Conservation (phyloP, 2,113 vertebrate genomes). For the Myiagra hebetior region DNA sequence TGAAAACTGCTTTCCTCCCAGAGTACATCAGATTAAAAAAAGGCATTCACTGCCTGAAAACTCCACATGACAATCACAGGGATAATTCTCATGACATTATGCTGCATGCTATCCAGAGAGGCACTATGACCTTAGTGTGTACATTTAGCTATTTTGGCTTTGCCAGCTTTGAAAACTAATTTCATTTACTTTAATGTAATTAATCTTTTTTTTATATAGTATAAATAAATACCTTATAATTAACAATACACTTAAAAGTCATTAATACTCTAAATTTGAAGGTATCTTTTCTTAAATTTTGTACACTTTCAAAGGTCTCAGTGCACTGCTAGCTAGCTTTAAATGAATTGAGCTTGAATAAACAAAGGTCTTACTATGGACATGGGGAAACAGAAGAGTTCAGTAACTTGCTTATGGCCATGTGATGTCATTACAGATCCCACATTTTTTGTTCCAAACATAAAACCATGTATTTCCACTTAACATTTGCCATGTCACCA, state of each 20-base stretch:
- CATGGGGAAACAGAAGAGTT: neutral
- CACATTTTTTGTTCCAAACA: neutral
- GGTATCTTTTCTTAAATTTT: neutral
- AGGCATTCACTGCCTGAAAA: conserved; percentile 15
- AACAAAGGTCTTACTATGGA: neutral
- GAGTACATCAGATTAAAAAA: neutral
- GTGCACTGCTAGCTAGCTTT: neutral
- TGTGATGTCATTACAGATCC: neutral
- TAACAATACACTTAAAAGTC: neutral
- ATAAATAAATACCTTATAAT: neutral
- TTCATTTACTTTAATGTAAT: neutral
- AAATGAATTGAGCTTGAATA: neutral
- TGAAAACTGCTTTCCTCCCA: conserved; percentile 14
- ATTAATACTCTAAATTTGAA: neutral
- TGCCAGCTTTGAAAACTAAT: neutral
- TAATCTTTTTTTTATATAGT: neutral
- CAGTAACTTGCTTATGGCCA: neutral
- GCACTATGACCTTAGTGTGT: neutral
- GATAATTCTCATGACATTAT: neutral
- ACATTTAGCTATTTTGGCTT: neutral
- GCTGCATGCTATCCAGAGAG: neutral
- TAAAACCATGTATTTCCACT: neutral
- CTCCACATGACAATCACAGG: conserved; percentile 20
- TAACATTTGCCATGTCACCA: neutral
- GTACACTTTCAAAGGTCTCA: neutral